Evolutionary conservation across 2,797 vertebrate species (phyloP), one percentile per base, ranked within the genome.

Genomic region (Anguilla anguilla): DNA sequence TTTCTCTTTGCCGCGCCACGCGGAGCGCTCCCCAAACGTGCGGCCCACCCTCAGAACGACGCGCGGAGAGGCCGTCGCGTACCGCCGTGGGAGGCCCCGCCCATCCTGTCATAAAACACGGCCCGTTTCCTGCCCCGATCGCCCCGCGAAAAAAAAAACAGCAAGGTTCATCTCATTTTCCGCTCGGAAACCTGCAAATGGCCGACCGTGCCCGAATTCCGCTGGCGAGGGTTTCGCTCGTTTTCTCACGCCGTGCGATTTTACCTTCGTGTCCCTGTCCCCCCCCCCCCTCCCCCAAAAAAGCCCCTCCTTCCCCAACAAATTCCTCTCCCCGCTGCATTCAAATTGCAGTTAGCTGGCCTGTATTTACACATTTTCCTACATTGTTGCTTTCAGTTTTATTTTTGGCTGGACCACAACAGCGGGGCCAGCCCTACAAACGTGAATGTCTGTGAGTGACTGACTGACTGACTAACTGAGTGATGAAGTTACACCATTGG

Each of bases 21-120:
- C 89, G 88, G 81, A 86, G 89, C 86, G 88, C 93, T 95, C 96
- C 94, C 94, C 86, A 91, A 93, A 92, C 91, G 93, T 92, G 89
- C 74, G 61, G 84, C 89, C 91, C 93, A 95, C 95, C 92, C 90
- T 95, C 93, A 94, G 43, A 89, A 91, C 74, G 86, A 86, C 91
- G 93, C 90, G 90, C 90, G 93, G 90, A 90, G 91, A 82, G 91
- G 92, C 90, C 89, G 92, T 92, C 93, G 92, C 90, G 89, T 90
- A 89, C 89, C 92, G 91, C 90, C 81, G 74, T 87, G 35, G 35
- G 89, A 85, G 51, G 86, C 92, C 90, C 88, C 55, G 55, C 86
- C 89, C 35, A 88, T 93, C 93, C 92, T 86, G 91, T 93, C 91
- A 89, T 91, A 91, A 92, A 91, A 89, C 69, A 77, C 88, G 59